Base-by-base conservation (phyloP, 2,797 vertebrate species). In the Pipistrellus pygmaeus region DNA sequence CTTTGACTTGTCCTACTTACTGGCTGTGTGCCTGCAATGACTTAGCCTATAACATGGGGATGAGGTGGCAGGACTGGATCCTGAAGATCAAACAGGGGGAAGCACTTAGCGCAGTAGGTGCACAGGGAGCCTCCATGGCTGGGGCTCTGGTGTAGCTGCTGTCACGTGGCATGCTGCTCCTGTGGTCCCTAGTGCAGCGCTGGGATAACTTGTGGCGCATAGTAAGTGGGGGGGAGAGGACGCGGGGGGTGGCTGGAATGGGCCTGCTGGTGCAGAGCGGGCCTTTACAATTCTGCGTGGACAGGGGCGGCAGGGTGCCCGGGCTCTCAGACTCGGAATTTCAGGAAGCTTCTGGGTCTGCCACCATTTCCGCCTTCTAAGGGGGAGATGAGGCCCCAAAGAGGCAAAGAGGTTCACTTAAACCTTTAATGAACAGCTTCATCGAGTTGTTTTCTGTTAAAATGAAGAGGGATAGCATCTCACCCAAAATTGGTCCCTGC, bases 321-420 rank as follows among this genome's bases (percentile, higher is more conserved):
- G 38, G 60, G n/a, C 51, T 51, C 46, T 38, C 35, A 71, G 30
- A 88, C n/a, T 80, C 44, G 14, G 68, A 32, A 48, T 64, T 85
- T 91, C 80, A 21, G n/a, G 60, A 85, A 71, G 14, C 68, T 48
- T 46, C 23, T 3, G n/a, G 18, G 6, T 60, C 25, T 41, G 46
- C 38, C 27, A 53, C 44, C 17, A 10, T 66, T 72, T 71, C 60
- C n/a, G 66, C 62, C 18, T 82, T 72, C 21, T 27, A 44, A 85
- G 27, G 71, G 6, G 23, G 71, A 13, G 21, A 46, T 10, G 55
- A 71, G 14, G 18, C 44, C 35, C 30, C 18, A 2, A 30, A 44
- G 80, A 62, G 3, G 27, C 35, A 89, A 73, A n/a, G 30, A 72
- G 38, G 20, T 81, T 72, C 77, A 55, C 75, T 86, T 38, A 23